Percentiles rank a stretch among this genome's conserved stretches.
These are phyloP conservation scores for Apeltes quadracus DNA, from an alignment of 2,113 vertebrate genomes.

Conservation along the genomic window DNA sequence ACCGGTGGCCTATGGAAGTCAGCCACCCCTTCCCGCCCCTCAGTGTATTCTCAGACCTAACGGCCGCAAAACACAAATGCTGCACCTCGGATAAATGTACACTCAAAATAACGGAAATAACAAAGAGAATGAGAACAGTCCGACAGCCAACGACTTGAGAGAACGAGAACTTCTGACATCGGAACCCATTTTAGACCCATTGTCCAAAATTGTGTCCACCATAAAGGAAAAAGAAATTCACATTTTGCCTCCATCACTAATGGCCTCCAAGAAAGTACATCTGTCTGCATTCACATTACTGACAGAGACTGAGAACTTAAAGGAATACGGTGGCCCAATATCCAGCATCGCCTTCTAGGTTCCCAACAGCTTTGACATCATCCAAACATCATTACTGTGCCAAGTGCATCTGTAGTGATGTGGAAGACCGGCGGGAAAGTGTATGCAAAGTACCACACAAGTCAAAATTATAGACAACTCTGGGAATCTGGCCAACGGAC, in stretches of 20 bases:
- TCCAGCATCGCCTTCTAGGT: slow-evolving; percentile 16
- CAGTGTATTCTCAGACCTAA: slow-evolving; percentile 21
- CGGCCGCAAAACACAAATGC: slow-evolving; percentile 5
- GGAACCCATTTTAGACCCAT: slow-evolving; percentile 16
- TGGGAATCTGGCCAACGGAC: slow-evolving; percentile 2
- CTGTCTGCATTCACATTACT: slow-evolving; percentile 32
- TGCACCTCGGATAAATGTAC: slow-evolving; percentile 4
- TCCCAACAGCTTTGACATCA: slow-evolving; percentile 31
- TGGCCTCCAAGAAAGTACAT: slow-evolving; percentile 27
- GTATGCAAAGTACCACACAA: slow-evolving; percentile 15
- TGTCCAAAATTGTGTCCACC: too few relatives aligned
- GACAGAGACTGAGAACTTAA: background rate
- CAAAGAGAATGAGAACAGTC: slow-evolving; percentile 25
- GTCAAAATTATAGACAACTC: slow-evolving; percentile 19
- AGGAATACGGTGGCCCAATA: slow-evolving; percentile 15
- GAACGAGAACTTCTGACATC: background rate
- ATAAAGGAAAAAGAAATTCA: slow-evolving; percentile 29
- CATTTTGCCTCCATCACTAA: slow-evolving; percentile 51
- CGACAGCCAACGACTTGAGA: slow-evolving; percentile 20
- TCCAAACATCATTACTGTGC: slow-evolving; percentile 24
- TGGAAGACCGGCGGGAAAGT: slow-evolving; percentile 54
- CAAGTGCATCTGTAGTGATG: slow-evolving; percentile 8
- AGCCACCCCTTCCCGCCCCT: slow-evolving; percentile 8
- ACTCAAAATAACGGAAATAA: slow-evolving; percentile 17
- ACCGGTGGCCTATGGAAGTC: slow-evolving; percentile 20